Evolutionary conservation across 1,140 invertebrate genomes (phyloP), one percentile per base, ranked within the genome.

Genomic region (Idris sp.): DNA sequence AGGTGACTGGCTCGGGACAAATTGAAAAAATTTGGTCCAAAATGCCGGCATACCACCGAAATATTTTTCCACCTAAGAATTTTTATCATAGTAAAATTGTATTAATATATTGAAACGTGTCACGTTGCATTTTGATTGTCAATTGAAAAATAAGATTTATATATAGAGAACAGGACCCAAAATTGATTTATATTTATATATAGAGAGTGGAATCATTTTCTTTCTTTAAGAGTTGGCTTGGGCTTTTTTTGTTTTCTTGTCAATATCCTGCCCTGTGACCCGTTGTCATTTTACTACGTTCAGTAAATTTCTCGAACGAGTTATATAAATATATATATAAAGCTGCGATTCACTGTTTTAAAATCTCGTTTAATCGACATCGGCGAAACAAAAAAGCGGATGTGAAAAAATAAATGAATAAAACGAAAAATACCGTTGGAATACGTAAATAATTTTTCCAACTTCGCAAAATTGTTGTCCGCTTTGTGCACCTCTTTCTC

Each of bases 301-400:
- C 71, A 38, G 58, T 79, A 78, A 79, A 84, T 82, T 84, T 80
- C 74, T 69, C 64, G 79, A 78, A 77, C n/a, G n/a, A n/a, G n/a
- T n/a, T n/a, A n/a, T n/a, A n/a, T n/a, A n/a, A n/a, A n/a, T n/a
- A n/a, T n/a, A n/a, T n/a, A 80, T 79, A 80, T 81, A 79, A 77
- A 67, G 11, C 43, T 10, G 31, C 76, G 61, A 73, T 44, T 43
- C 56, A 51, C 67, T 72, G 74, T 82, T 82, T 79, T 77, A 76
- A 84, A 84, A 83, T 83, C 76, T 79, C 68, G 78, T 82, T 84
- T 84, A 80, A 83, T 82, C 80, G 81, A 80, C 81, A 79, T 83
- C 38, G 56, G 25, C 26, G 49, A 53, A 74, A 74, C 48, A 68
- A 67, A 74, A 62, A 72, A 64, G 31, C 56, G 68, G 61, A 67